phyloP scores from a whole-genome alignment of 2,888 invertebrate genomes.

The Pollenia amentaria region DNA sequence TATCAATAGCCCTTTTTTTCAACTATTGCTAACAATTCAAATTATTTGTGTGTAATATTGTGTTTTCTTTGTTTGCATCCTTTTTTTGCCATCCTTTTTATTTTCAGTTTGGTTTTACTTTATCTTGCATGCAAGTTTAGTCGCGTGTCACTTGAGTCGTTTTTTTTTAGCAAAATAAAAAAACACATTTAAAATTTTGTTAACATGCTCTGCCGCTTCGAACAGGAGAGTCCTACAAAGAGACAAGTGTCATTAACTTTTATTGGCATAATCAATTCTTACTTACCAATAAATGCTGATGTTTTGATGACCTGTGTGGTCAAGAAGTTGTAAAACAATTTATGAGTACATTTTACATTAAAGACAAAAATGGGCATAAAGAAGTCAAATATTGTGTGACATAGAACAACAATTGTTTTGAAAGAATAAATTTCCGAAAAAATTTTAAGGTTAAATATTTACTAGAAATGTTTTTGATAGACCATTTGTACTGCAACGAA shows the following conservation, averaged over 20 bases:
- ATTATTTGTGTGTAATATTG: slow-evolving; percentile 24
- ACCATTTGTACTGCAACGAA: too few relatives aligned
- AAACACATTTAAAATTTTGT: slow-evolving; percentile 29
- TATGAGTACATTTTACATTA: slow-evolving; percentile 20
- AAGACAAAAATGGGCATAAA: background rate
- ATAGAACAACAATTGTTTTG: too few relatives aligned
- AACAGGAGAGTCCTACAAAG: slow-evolving; percentile 14
- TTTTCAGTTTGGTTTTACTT: background rate
- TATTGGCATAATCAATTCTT: slow-evolving; percentile 70
- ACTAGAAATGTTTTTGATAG: too few relatives aligned
- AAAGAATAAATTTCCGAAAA: too few relatives aligned
- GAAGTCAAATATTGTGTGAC: background rate
- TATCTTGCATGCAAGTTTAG: slow-evolving; percentile 61
- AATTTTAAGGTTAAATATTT: too few relatives aligned
- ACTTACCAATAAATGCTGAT: slow-evolving; percentile 45
- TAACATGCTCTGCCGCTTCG: slow-evolving; percentile 13
- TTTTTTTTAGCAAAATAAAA: slow-evolving; percentile 1
- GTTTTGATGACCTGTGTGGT: slow-evolving; percentile 45
- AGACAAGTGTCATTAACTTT: slow-evolving; percentile 70
- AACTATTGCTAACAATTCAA: slow-evolving; percentile 39
- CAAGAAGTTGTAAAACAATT: slow-evolving; percentile 30
- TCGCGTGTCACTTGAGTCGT: slow-evolving; percentile 67
- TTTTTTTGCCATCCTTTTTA: slow-evolving; percentile 40
- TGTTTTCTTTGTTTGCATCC: slow-evolving; percentile 10
- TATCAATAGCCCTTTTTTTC: slow-evolving; percentile 17